phyloP scores from a whole-genome alignment of 2,797 vertebrate genomes.

The Dendrocincla tyrannina region DNA sequence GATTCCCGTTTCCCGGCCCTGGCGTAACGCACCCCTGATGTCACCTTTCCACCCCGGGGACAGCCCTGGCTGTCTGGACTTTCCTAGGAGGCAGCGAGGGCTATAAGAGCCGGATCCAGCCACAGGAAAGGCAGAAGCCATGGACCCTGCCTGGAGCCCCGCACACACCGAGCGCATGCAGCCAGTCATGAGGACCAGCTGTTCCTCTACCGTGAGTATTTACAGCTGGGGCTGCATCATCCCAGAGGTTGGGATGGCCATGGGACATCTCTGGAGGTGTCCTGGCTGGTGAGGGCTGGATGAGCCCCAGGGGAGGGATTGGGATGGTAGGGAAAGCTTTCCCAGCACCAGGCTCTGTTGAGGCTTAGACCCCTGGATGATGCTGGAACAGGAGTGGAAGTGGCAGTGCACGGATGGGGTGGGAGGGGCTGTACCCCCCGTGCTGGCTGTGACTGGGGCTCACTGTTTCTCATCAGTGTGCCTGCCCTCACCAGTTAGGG shows the following conservation, averaged over 20 bases:
- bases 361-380: not conserved
- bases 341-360: not conserved
- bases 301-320: too few species aligned
- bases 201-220: not conserved
- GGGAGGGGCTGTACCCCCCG: rapidly evolving
- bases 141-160: not conserved
- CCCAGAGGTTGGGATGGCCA: not conserved
- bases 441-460: not conserved
- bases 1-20: not conserved
- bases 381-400: rapidly evolving
- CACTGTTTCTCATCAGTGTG: not conserved
- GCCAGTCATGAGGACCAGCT: rapidly evolving
- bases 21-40: not conserved
- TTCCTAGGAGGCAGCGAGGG: not conserved
- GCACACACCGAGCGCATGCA: rapidly evolving
- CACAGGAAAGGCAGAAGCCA: rapidly evolving
- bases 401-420: not conserved
- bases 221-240: rapidly evolving
- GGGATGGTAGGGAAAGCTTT: not conserved
- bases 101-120: not conserved
- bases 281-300: not conserved
- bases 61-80: not conserved
- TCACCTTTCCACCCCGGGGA: too few species aligned
- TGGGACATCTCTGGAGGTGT: rapidly evolving
- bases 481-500: not conserved